Base-by-base conservation (phyloP, 2,797 vertebrate species). In the Characodon lateralis region DNA sequence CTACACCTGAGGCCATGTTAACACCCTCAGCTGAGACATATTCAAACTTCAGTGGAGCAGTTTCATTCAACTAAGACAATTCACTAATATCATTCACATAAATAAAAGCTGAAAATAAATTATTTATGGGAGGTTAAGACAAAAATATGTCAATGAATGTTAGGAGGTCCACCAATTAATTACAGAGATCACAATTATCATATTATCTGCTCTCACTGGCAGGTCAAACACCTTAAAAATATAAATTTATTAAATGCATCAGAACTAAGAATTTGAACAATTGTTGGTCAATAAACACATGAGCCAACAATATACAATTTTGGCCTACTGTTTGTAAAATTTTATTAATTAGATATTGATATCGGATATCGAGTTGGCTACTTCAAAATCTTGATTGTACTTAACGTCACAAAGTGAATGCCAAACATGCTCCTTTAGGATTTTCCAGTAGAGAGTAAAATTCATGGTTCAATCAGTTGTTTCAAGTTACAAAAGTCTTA, bases 1-100 rank as follows among this genome's bases (percentile, higher is more conserved):
- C 86, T 91, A 83, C 89, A 95, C 93, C 93, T 95, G 83, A 73
- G 89, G 90, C 75, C 63, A 77, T 91, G 91, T 92, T 93, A 92
- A 94, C 93, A 93, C 88, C 87, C 91, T 90, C 85, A 93, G 90
- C 87, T 87, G 89, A 87, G 89, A 92, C 71, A 43, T 39, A 48
- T 77, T 76, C 76, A 74, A 71, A 82, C 83, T 74, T 87, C 74
- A 56, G 58, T 26, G 69, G 78, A 80, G 73, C 22, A 70, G 84
- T 75, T 86, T 22, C 18, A 20, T 79, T 81, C 81, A 83, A 72
- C 72, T 69, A 78, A 76, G 59, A 43, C n/a, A 43, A 73, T 79
- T 58, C 41, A 14, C 6, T 31, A 46, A 82, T 39, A 72, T 6
- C 5, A 28, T 31, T n/a, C 16, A 26, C 70, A 41, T 8, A 66